Percentiles rank a stretch among this genome's conserved stretches.
These are phyloP conservation scores for Coleophora flavipennella DNA, from an alignment of 2,888 invertebrate genomes.

Conservation along the genomic window DNA sequence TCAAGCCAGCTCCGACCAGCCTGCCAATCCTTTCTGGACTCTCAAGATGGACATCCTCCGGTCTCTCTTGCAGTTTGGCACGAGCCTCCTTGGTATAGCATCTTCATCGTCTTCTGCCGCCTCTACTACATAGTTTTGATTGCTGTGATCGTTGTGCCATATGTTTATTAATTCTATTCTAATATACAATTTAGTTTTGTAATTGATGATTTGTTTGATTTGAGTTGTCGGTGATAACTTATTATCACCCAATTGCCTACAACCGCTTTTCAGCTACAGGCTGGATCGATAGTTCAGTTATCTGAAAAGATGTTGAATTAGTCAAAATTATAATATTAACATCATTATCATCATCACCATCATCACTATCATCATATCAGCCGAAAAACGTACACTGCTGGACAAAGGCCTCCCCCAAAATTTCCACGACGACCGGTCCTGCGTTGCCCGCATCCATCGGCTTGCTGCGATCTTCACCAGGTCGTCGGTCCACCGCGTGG, in stretches of 20 bases:
- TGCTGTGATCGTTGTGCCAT: slow-evolving; percentile 20
- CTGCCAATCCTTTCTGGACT: slow-evolving; percentile 26
- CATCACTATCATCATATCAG: no score
- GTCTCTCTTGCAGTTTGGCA: slow-evolving; percentile 45
- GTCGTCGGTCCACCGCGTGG: no score
- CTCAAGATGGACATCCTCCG: slow-evolving; percentile 50
- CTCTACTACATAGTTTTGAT: slow-evolving; percentile 16
- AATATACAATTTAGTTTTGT: background rate
- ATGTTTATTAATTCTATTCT: background rate
- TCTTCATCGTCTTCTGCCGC: slow-evolving; percentile 32
- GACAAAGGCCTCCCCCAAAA: no score
- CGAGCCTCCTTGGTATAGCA: slow-evolving; percentile 42
- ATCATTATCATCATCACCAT: no score
- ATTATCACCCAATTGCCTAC: no score
- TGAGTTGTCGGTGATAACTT: background rate
- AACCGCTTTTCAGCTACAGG: slow-evolving; percentile 37
- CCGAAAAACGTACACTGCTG: no score
- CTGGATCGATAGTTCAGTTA: slow-evolving; percentile 41
- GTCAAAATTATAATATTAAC: no score
- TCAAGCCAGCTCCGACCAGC: background rate
- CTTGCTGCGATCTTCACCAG: no score
- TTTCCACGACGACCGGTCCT: no score
- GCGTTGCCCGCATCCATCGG: no score
- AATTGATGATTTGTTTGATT: background rate
- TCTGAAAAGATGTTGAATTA: slow-evolving; percentile 32